Evolutionary conservation across 2,797 vertebrate genomes (phyloP).

Genomic region (Poliocrania exsul): DNA sequence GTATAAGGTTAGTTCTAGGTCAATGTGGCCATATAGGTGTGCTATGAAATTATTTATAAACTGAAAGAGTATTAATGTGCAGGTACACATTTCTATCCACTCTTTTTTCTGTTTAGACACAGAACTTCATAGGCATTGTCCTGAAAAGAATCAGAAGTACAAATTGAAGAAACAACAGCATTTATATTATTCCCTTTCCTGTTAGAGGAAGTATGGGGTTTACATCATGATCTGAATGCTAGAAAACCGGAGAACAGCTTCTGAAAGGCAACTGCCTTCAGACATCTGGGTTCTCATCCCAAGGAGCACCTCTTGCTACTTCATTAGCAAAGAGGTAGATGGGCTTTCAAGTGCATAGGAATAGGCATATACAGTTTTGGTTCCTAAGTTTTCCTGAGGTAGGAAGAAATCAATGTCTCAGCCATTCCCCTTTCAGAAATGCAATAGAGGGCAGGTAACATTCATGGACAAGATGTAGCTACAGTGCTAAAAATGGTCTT

Average conservation of each 20-base stretch:
- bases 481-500: neutral
- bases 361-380: neutral
- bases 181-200: neutral
- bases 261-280: neutral
- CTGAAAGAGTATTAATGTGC: neutral
- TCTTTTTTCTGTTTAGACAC: neutral
- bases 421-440: neutral
- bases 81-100: neutral
- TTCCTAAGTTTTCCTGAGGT: neutral
- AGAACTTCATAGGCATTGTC: neutral
- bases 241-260: neutral
- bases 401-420: neutral
- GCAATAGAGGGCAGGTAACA: neutral
- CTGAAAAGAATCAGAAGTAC: neutral
- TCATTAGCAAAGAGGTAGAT: neutral
- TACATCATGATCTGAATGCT: neutral
- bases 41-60: neutral
- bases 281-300: neutral
- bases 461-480: neutral
- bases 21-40: neutral
- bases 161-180: neutral
- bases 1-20: neutral
- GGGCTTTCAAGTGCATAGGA: neutral
- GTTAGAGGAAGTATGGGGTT: neutral
- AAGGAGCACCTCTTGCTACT: neutral